phyloP scores from a whole-genome alignment of 2,113 vertebrate genomes.

The Sapajus apella region DNA sequence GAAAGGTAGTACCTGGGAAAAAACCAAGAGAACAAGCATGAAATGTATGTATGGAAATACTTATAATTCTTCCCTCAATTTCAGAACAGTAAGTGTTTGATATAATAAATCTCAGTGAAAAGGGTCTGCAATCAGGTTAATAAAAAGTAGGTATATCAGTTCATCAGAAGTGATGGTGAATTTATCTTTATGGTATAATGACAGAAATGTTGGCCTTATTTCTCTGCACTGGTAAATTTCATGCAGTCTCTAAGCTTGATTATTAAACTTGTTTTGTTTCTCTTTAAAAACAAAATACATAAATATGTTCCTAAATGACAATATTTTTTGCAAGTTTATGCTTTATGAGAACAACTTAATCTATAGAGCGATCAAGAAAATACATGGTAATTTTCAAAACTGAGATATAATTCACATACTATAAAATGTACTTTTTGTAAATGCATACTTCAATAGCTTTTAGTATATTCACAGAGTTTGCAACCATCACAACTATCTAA shows the following conservation, averaged over 20 bases:
- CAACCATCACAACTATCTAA: neutral
- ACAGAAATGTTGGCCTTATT: neutral
- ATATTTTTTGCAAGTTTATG: neutral
- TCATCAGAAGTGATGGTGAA: accelerated
- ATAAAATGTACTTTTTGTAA: neutral
- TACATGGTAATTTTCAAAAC: neutral
- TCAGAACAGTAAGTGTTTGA: neutral
- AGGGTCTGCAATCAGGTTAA: neutral
- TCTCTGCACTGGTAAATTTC: neutral
- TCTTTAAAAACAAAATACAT: neutral
- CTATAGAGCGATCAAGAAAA: neutral
- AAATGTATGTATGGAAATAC: accelerated
- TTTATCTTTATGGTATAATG: neutral
- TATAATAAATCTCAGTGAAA: neutral
- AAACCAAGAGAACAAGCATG: neutral
- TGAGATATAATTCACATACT: neutral
- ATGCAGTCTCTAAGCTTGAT: neutral
- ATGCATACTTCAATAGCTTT: neutral
- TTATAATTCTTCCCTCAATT: accelerated
- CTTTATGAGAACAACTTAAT: conserved; percentile 11
- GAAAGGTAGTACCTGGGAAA: conserved; percentile 92
- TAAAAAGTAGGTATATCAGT: neutral
- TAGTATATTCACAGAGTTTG: neutral
- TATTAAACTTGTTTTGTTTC: neutral
- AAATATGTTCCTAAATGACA: neutral